phyloP scores from a whole-genome alignment of 2,797 vertebrate genomes.

The Megalops cyprinoides region DNA sequence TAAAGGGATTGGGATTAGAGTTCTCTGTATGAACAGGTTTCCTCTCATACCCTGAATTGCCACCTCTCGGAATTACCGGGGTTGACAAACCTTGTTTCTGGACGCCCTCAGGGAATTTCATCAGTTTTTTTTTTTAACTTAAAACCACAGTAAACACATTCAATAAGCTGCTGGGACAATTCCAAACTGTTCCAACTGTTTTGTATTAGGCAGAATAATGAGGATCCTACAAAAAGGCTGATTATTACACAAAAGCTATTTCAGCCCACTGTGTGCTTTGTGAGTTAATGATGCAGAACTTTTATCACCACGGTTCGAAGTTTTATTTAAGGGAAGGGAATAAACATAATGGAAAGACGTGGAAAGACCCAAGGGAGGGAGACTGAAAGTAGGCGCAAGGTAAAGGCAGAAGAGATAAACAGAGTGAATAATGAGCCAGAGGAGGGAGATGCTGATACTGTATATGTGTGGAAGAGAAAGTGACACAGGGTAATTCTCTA shows the following conservation, averaged over 20 bases:
- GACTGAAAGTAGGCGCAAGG: neutral
- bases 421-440: constrained; percentile 14
- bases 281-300: constrained; percentile 11
- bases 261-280: neutral
- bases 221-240: constrained; percentile 7
- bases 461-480: neutral
- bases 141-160: constrained; percentile 21
- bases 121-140: constrained; percentile 18
- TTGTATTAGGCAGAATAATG: constrained; percentile 13
- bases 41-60: neutral
- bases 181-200: neutral
- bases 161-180: neutral
- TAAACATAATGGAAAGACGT: constrained; percentile 7
- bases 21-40: neutral
- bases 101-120: neutral
- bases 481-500: neutral
- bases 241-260: constrained; percentile 10
- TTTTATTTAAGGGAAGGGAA: neutral
- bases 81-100: constrained; percentile 25
- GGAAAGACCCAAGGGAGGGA: neutral
- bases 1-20: neutral
- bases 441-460: neutral
- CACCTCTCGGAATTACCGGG: constrained; percentile 31
- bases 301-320: neutral
- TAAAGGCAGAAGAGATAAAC: neutral